phyloP scores from a whole-genome alignment of 2,888 invertebrate genomes.

The Hydroisotoma schaefferi region DNA sequence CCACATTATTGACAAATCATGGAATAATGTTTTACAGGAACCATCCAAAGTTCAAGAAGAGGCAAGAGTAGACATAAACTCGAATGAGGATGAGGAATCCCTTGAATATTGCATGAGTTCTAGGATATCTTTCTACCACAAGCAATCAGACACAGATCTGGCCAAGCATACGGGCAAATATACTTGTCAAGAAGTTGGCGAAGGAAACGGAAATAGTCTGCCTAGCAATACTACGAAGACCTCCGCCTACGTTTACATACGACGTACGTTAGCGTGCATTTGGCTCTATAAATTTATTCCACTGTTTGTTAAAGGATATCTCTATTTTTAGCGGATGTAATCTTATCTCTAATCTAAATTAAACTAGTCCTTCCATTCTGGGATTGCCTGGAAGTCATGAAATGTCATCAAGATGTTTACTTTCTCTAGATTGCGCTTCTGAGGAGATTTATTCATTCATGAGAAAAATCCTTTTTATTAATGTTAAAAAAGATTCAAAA shows the following conservation, averaged over 20 bases:
- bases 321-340: too few relatives aligned
- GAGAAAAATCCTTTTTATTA: background rate
- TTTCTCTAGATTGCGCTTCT: background rate
- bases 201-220: too few relatives aligned
- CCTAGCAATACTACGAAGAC: constrained; percentile 18
- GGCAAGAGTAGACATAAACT: constrained; percentile 25
- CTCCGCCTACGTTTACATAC: constrained; percentile 26
- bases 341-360: too few relatives aligned
- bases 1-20: background rate
- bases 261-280: constrained; percentile 20
- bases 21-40: constrained; percentile 25
- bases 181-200: constrained; percentile 29
- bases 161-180: constrained; percentile 32
- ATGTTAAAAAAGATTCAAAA: background rate
- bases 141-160: constrained; percentile 29
- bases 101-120: constrained; percentile 29
- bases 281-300: background rate
- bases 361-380: too few relatives aligned
- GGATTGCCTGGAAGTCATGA: too few relatives aligned
- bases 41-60: constrained; percentile 35
- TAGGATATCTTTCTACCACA: constrained; percentile 26
- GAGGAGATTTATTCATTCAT: background rate
- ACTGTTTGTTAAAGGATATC: background rate
- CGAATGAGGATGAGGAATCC: constrained; percentile 21
- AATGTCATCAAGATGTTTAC: too few relatives aligned